Percentiles rank a stretch among this genome's conserved stretches.
Evolutionary conservation across 2,888 invertebrate genomes (phyloP).

Genomic region (Polylopha cassiicola): DNA sequence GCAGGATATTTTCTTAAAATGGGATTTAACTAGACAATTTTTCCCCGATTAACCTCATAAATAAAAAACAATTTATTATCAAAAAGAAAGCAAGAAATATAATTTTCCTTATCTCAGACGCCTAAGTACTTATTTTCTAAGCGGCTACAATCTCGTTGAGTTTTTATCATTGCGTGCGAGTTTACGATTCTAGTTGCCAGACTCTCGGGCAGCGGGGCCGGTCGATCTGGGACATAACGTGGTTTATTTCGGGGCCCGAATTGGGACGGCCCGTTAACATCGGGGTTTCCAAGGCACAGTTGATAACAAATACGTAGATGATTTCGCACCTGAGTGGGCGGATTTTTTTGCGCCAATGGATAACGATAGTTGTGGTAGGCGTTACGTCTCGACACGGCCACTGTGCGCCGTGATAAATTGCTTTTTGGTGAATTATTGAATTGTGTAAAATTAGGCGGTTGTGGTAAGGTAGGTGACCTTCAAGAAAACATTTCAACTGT

Average conservation of each 20-base stretch:
- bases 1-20: too few species aligned
- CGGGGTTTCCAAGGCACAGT: slow-evolving; percentile 55
- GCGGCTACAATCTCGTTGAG: too few species aligned
- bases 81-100: too few species aligned
- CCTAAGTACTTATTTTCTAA: too few species aligned
- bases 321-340: slow-evolving; percentile 53
- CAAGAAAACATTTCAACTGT: too few species aligned
- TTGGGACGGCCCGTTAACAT: slow-evolving; percentile 67
- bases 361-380: slow-evolving; percentile 30
- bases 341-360: slow-evolving; percentile 31
- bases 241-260: slow-evolving; percentile 66
- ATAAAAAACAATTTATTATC: too few species aligned
- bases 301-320: slow-evolving; percentile 58
- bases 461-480: too few species aligned
- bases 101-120: background rate
- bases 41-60: too few species aligned
- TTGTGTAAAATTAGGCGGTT: slow-evolving; percentile 10
- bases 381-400: slow-evolving; percentile 6
- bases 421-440: slow-evolving; percentile 7
- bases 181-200: slow-evolving; percentile 33
- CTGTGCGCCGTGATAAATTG: slow-evolving; percentile 8
- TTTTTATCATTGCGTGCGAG: slow-evolving; percentile 11
- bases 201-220: slow-evolving; percentile 37
- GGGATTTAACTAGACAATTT: too few species aligned
- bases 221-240: slow-evolving; percentile 58